Percentiles rank a stretch among this genome's conserved stretches.
Conservation (phyloP, 2,888 invertebrate genomes). For the Arenicola marina region DNA sequence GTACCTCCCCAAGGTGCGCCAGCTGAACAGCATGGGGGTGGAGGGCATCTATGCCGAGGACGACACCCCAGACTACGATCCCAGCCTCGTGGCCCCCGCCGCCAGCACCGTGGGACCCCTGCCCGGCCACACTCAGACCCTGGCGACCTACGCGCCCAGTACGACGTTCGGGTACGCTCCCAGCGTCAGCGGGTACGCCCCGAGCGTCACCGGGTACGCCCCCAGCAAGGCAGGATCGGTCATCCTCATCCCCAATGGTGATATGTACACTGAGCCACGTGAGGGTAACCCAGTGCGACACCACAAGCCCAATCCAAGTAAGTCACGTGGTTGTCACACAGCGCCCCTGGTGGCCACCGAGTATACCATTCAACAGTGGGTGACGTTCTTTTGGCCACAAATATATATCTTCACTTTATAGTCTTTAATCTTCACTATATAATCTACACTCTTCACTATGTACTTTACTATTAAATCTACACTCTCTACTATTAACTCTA, state of each 20-base stretch:
- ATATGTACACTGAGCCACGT: neutral
- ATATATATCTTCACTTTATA: no score
- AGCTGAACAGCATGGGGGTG: constrained; percentile 88
- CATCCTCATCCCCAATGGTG: neutral
- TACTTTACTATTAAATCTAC: no score
- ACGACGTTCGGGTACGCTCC: no score
- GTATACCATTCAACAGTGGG: no score
- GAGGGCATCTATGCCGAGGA: constrained; percentile 69
- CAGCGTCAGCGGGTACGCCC: neutral
- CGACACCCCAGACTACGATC: constrained; percentile 28
- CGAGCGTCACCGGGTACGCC: neutral
- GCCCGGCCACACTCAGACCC: no score
- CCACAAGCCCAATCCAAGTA: neutral
- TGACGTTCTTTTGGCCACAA: no score
- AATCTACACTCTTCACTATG: no score
- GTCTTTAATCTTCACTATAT: no score
- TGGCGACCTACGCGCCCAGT: no score
- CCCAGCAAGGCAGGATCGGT: neutral
- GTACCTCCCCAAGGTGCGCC: constrained; percentile 85
- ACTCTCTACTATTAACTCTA: no score
- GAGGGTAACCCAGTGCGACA: neutral
- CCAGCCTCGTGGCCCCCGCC: constrained; percentile 39
- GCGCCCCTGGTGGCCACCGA: no score
- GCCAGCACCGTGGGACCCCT: constrained; percentile 24
- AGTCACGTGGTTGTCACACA: no score